Percentiles rank a stretch among this genome's conserved stretches.
phyloP scores from a whole-genome alignment of 1,140 invertebrate genomes.

The Epicauta chinensis region DNA sequence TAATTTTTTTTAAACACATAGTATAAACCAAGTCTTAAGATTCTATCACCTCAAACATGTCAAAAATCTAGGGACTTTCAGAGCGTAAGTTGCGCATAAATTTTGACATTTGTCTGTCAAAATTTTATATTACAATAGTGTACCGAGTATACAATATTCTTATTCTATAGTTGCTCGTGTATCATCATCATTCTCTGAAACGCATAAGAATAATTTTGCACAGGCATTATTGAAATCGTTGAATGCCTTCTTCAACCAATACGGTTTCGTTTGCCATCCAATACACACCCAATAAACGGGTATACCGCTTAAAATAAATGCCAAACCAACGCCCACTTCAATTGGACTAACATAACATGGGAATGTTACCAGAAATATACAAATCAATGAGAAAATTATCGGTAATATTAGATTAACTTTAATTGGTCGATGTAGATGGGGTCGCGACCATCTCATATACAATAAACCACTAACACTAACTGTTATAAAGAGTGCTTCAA shows the following conservation, averaged over 20 bases:
- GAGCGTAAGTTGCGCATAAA: no score
- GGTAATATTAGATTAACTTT: conserved; percentile 75
- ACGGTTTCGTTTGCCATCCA: conserved; percentile 76
- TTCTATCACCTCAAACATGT: no score
- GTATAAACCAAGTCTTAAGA: no score
- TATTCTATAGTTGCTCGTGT: no score
- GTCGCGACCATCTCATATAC: conserved; percentile 74
- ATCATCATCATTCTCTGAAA: conserved; percentile 52
- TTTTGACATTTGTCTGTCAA: no score
- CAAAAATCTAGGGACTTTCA: no score
- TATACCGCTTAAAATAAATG: conserved; percentile 80
- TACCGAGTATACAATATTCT: no score
- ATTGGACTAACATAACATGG: conserved; percentile 70
- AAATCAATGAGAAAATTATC: conserved; percentile 76
- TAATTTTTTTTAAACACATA: no score
- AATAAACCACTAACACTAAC: conserved; percentile 80
- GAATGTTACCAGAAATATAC: conserved; percentile 73
- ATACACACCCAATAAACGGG: conserved; percentile 89
- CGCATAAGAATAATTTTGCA: conserved; percentile 68
- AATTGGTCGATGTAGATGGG: conserved; percentile 73
- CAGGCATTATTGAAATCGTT: conserved; percentile 60
- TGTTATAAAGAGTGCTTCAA: conserved; percentile 90
- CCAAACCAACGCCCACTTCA: conserved; percentile 77
- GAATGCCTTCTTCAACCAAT: conserved; percentile 50
- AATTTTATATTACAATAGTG: no score